Percentiles rank a stretch among this genome's conserved stretches.
phyloP scores from a whole-genome alignment of 2,888 invertebrate species.

The Epinotia demarniana region DNA sequence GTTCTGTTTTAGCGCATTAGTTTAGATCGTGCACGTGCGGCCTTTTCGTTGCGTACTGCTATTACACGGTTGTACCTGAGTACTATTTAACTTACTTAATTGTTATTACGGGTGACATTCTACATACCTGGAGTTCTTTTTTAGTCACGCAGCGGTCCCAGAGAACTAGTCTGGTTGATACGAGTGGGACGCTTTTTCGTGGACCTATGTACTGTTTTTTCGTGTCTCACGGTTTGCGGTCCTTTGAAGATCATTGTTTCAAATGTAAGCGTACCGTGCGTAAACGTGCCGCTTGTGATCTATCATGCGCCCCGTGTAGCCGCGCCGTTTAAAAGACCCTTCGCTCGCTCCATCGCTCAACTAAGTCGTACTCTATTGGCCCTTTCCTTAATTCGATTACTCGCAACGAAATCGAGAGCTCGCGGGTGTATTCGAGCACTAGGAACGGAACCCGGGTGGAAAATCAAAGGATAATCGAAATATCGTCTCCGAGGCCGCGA shows the following conservation, averaged over 20 bases:
- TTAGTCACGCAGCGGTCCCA: no score
- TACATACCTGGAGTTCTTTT: background rate
- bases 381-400: slow-evolving; percentile 67
- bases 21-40: background rate
- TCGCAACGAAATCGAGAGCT: slow-evolving; percentile 57
- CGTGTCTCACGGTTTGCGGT: slow-evolving; percentile 27
- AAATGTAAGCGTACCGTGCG: slow-evolving; percentile 50
- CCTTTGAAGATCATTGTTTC: slow-evolving; percentile 53
- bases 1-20: background rate
- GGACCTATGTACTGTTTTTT: slow-evolving; percentile 3
- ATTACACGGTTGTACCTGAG: no score
- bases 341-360: slow-evolving; percentile 63
- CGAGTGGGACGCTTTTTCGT: background rate
- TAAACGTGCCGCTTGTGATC: slow-evolving; percentile 56
- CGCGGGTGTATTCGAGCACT: slow-evolving; percentile 59
- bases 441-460: slow-evolving; percentile 59
- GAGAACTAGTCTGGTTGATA: background rate
- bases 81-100: no score
- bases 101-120: background rate
- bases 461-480: slow-evolving; percentile 71
- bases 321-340: slow-evolving; percentile 57
- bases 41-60: no score
- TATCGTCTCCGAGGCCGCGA: slow-evolving; percentile 61
- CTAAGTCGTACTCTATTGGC: slow-evolving; percentile 59
- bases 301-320: slow-evolving; percentile 57